Percentiles rank a stretch among this genome's conserved stretches.
These are phyloP conservation scores for Halocynthia roretzi DNA, from an alignment of 23 tunicate species.

Conservation along the genomic window DNA sequence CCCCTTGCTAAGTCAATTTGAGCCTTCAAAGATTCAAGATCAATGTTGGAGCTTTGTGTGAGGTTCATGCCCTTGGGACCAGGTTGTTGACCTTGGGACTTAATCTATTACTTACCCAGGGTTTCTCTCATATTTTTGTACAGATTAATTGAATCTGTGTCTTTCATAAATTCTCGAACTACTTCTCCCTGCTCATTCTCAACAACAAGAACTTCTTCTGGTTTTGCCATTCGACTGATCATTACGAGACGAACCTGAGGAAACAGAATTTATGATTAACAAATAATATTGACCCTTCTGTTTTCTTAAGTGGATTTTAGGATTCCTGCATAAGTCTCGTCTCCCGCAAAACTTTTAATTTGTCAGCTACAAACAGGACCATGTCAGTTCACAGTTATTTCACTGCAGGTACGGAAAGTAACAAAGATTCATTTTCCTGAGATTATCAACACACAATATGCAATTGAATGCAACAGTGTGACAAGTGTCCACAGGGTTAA, in stretches of 20 bases:
- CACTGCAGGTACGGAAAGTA: too few relatives aligned
- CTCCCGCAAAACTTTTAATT: too few relatives aligned
- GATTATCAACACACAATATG: too few relatives aligned
- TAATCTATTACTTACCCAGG: conserved; percentile 40
- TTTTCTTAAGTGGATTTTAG: too few relatives aligned
- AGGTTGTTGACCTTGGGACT: background rate
- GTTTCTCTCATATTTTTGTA: conserved; percentile 99
- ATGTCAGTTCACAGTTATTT: too few relatives aligned
- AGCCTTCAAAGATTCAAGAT: too few relatives aligned
- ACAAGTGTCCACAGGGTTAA: too few relatives aligned
- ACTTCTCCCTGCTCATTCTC: conserved; percentile 99
- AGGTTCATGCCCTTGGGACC: too few relatives aligned
- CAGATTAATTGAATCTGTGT: conserved; percentile 96
- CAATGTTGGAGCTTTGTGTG: too few relatives aligned
- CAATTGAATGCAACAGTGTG: too few relatives aligned
- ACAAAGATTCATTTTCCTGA: too few relatives aligned
- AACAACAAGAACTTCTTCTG: conserved; percentile 98
- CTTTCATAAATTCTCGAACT: conserved; percentile 96
- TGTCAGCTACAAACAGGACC: too few relatives aligned
- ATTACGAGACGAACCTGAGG: conserved; percentile 85
- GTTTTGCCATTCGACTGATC: conserved; percentile 99
- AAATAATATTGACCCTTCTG: background rate
- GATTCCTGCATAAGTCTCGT: background rate
- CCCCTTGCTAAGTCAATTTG: background rate
- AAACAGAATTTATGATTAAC: background rate